Evolutionary conservation across 2,888 invertebrate species (phyloP).

Genomic region (Acleris sparsana): DNA sequence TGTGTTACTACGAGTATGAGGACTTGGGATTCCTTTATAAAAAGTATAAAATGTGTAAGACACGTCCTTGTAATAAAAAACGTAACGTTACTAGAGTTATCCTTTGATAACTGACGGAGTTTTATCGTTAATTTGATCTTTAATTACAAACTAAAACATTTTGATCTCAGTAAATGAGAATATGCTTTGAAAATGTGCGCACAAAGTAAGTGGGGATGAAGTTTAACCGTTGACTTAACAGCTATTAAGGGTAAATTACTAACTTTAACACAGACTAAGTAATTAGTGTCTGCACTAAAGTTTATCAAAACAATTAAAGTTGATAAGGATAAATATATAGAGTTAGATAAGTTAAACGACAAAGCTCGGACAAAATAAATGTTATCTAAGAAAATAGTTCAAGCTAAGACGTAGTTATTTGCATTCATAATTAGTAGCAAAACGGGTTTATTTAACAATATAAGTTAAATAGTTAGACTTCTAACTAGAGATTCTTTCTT

Average conservation of each 20-base stretch:
- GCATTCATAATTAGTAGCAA: background rate
- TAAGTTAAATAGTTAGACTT: background rate
- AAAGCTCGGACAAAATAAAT: slow-evolving; percentile 4
- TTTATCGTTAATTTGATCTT: too few species aligned
- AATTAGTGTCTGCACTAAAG: slow-evolving; percentile 9
- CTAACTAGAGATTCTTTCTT: too few species aligned
- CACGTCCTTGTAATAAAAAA: too few species aligned
- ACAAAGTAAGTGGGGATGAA: background rate
- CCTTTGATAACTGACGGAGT: too few species aligned
- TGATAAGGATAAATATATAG: background rate
- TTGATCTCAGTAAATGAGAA: background rate
- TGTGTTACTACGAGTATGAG: too few species aligned
- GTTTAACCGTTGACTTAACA: background rate
- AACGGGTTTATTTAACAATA: background rate
- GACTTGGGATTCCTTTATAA: too few species aligned
- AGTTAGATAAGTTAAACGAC: background rate
- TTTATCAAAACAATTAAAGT: slow-evolving; percentile 4
- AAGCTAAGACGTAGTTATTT: background rate
- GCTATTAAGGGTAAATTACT: background rate
- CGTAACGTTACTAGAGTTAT: too few species aligned
- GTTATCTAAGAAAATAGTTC: background rate
- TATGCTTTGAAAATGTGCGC: slow-evolving; percentile 5
- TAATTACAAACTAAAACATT: background rate
- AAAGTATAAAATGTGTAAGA: too few species aligned
- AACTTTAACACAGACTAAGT: slow-evolving; percentile 1